These are phyloP conservation scores for Eutrigla gurnardus DNA, from an alignment of 2,797 vertebrate genomes.

Conservation along the genomic window DNA sequence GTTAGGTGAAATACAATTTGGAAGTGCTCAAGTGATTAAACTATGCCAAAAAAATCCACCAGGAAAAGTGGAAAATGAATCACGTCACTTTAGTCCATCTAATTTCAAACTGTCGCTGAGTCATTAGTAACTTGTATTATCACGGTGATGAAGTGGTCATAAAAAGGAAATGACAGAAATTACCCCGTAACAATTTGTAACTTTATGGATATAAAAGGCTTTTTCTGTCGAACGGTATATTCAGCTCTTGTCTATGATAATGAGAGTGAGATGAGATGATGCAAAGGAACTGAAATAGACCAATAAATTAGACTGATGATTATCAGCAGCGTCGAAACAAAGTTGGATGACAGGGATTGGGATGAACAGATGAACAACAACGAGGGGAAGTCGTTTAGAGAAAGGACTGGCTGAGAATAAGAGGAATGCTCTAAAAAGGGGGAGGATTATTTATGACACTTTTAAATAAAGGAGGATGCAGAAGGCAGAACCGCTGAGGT, in stretches of 20 bases:
- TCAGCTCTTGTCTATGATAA: conserved; percentile 10
- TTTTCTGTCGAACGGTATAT: conserved; percentile 4
- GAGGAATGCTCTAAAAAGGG: neutral
- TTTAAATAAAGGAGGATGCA: conserved; percentile 23
- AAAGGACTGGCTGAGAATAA: conserved; percentile 6
- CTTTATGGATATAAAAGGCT: neutral
- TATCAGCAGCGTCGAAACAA: neutral
- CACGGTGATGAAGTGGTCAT: neutral
- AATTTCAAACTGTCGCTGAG: no score
- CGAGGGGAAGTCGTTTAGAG: neutral
- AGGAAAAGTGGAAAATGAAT: no score
- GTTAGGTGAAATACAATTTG: no score
- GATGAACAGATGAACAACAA: conserved; percentile 13
- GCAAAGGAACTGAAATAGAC: neutral
- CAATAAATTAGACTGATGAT: conserved; percentile 6
- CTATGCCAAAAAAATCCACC: no score
- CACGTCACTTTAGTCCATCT: no score
- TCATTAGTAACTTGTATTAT: conserved; percentile 4
- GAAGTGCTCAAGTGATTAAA: no score
- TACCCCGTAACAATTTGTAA: neutral
- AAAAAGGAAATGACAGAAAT: conserved; percentile 4
- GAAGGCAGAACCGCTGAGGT: conserved; percentile 4
- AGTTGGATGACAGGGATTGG: conserved; percentile 3
- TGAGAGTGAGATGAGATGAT: neutral
- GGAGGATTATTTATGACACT: conserved; percentile 3